Base-by-base conservation (phyloP, 2,113 vertebrate species). In the Plestiodon gilberti region DNA sequence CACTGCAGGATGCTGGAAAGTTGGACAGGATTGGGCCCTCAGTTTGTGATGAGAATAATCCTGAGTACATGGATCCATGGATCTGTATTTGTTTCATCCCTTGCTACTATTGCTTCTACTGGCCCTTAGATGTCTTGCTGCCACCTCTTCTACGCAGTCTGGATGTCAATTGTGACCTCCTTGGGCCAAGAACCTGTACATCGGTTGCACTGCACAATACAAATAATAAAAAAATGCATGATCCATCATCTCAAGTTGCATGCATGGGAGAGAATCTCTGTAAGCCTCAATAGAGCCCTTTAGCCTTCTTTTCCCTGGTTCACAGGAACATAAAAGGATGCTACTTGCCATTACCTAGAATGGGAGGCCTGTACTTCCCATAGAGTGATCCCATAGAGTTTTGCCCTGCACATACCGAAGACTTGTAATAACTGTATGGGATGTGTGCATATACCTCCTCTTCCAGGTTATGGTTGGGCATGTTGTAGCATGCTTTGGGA, bases 361-460 rank as follows among this genome's bases (percentile, higher is more conserved):
- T 57, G 52, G 52, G 7, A 78, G 30, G n/a, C 3, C 52, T 78
- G 30, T 17, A 15, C 30, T 17, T 25, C 10, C 11, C 64, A 7
- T 9, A 6, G 23, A 23, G 7, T 30, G 23, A 1, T 11, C 10
- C 10, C 11, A 1, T n/a, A n/a, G n/a, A n/a, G n/a, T n/a, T n/a
- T n/a, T n/a, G n/a, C n/a, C n/a, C n/a, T n/a, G n/a, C n/a, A n/a
- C n/a, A n/a, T n/a, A n/a, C n/a, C n/a, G n/a, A n/a, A n/a, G n/a
- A n/a, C n/a, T n/a, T n/a, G n/a, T n/a, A n/a, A n/a, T n/a, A n/a
- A 38, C 25, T 61, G 9, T 35, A 15, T n/a, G 10, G 76, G 11
- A 62, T 81, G 15, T 65, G 28, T 30, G 38, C 25, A 64, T 65
- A 38, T 14, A 4, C 23, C 23, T 80, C 20, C 23, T 4, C 3